These are phyloP conservation scores for Tachypleus tridentatus DNA, from an alignment of 1,140 invertebrate species.

Conservation along the genomic window DNA sequence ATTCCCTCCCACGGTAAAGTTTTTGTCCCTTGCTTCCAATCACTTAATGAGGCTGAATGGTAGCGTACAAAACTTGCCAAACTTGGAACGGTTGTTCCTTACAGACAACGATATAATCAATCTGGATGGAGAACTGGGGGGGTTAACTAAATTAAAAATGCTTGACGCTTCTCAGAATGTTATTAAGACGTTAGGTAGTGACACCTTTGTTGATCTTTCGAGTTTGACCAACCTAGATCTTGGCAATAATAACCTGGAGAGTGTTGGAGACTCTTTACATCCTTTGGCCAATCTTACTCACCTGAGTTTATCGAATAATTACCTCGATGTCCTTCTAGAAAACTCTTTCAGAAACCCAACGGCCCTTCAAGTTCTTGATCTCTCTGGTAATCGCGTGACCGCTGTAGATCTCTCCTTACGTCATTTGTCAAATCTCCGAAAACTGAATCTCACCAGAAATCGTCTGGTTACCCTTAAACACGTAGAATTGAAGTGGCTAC, in stretches of 20 bases:
- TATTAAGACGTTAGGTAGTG: conserved; percentile 2
- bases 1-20: conserved; percentile 10
- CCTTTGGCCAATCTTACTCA: conserved; percentile 5
- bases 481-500: conserved; percentile 3
- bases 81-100: conserved; percentile 12
- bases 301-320: conserved; percentile 1
- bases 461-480: conserved; percentile 1
- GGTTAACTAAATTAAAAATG: conserved; percentile 4
- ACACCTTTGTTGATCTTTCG: conserved; percentile 6
- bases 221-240: conserved; percentile 10
- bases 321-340: neutral
- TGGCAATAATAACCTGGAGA: conserved; percentile 8
- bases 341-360: neutral
- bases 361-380: neutral
- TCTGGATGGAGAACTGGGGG: conserved; percentile 13
- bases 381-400: neutral
- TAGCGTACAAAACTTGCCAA: conserved; percentile 6
- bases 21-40: conserved; percentile 11
- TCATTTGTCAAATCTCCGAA: conserved; percentile 3
- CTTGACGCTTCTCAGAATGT: conserved; percentile 9
- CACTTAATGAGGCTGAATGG: conserved; percentile 2
- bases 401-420: neutral
- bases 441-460: conserved; percentile 12
- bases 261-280: neutral
- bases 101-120: conserved; percentile 9